A percentile compares a stretch with the other conserved stretches of the same genome.
Evolutionary conservation across 1,140 invertebrate species (phyloP).

Genomic region (Bombus vancouverensis): DNA sequence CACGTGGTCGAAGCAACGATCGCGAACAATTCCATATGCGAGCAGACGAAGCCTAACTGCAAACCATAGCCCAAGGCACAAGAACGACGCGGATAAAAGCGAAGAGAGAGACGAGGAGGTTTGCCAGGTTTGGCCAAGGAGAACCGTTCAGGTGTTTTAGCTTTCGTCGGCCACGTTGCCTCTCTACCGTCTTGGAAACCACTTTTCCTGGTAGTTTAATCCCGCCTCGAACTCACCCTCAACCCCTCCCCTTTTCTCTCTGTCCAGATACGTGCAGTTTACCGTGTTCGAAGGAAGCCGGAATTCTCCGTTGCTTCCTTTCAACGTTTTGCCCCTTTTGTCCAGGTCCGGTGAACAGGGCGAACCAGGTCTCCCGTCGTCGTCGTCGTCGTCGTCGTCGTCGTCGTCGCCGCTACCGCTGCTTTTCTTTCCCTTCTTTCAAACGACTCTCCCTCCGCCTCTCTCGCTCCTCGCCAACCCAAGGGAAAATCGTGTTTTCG

Average conservation of each 20-base stretch:
- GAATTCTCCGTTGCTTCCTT: conserved; percentile 45
- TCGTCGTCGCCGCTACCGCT: not conserved
- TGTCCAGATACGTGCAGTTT: conserved; percentile 24
- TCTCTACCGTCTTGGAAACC: conserved; percentile 72
- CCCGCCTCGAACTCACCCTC: conserved; percentile 15
- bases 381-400: not conserved
- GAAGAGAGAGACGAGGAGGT: not conserved
- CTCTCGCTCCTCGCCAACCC: no score
- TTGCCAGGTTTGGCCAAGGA: conserved; percentile 5
- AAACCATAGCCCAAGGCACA: conserved; percentile 18
- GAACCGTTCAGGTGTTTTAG: conserved; percentile 68
- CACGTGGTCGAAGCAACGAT: not conserved
- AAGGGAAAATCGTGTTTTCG: conserved; percentile 24
- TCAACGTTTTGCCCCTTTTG: conserved; percentile 54
- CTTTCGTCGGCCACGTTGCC: conserved; percentile 61
- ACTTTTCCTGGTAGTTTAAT: conserved; percentile 75
- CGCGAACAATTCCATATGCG: conserved; percentile 6
- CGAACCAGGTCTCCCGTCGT: conserved; percentile 21
- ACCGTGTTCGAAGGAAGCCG: conserved; percentile 14
- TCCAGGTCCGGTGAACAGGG: conserved; percentile 24
- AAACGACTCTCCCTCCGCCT: conserved; percentile 1
- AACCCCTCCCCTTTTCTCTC: not conserved
- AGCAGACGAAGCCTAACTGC: conserved; percentile 4
- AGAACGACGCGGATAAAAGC: conserved; percentile 45
- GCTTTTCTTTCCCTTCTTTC: conserved; percentile 26